Base-by-base conservation (phyloP, 2,113 vertebrate species). In the Aptenodytes forsteri region DNA sequence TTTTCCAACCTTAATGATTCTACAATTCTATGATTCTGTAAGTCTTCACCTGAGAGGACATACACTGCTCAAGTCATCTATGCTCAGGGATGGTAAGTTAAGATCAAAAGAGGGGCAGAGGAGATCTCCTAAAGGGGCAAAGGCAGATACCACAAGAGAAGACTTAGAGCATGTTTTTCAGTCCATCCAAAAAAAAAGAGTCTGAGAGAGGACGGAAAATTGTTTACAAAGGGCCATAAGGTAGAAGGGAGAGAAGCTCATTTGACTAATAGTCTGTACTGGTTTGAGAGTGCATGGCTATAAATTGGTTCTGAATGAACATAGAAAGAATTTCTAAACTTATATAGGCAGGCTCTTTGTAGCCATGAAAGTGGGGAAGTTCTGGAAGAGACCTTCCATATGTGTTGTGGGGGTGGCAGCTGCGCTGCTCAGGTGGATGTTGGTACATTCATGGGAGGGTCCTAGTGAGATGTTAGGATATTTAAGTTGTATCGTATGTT, bases 381-480 rank as follows among this genome's bases (percentile, higher is more conserved):
- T 67, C 73, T 78, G 73, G 47, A 78, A 93, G 10, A 81, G 8
- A 9, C 3, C 13, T 16, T 67, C 42, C 1, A 0, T 23, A 67
- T n/a, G 6, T 62, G 22, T 7, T 38, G 14, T 46, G 50, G 0
- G 0, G 14, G 34, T 23, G 42, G 67, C 16, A 38, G 42, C 52
- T 72, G 27, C 2, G 1, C n/a, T 77, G 38, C 38, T 77, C n/a
- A 13, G 38, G 47, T 38, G 29, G 23, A 25, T 77, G 44, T n/a
- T 44, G 11, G 12, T 67, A 47, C 5, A 2, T 67, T 72, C 27
- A 16, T 32, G 23, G 46, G 3, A 44, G 10, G 2, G 3, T 84
- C 30, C 64, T 67, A 49, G 27, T 16, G 4, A 77, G 27, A 15
- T 72, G 42, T 67, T 77, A 87, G 6, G 4, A 5, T 58, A 29